phyloP scores from a whole-genome alignment of 2,888 invertebrate genomes.

The Chesias legatella region DNA sequence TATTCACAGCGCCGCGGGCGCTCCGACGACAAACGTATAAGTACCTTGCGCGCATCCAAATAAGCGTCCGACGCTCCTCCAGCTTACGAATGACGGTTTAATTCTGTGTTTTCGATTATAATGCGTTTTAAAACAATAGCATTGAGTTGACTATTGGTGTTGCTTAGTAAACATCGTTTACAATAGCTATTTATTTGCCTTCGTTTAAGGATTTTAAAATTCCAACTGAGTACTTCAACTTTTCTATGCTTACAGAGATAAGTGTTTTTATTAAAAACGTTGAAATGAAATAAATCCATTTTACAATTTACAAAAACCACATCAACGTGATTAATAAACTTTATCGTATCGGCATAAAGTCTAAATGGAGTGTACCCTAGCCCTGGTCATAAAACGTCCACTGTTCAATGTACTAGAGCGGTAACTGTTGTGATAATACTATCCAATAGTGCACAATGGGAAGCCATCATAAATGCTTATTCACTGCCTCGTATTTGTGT shows the following conservation, averaged over 20 bases:
- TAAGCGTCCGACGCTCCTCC: conserved; percentile 50
- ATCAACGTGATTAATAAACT: conserved; percentile 13
- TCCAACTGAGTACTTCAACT: conserved; percentile 16
- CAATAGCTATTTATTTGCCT: conserved; percentile 20
- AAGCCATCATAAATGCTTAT: conserved; percentile 32
- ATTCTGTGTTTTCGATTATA: conserved; percentile 53
- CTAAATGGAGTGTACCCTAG: conserved; percentile 4
- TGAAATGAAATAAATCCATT: conserved; percentile 16
- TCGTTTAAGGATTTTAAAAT: conserved; percentile 22
- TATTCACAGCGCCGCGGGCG: conserved; percentile 52
- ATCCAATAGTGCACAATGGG: conserved; percentile 18
- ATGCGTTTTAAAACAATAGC: conserved; percentile 56
- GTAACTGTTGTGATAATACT: conserved; percentile 16
- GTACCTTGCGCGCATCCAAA: conserved; percentile 65
- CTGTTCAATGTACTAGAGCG: conserved; percentile 13
- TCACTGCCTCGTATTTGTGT: conserved; percentile 47
- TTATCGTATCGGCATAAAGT: conserved; percentile 14
- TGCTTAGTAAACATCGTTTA: conserved; percentile 22
- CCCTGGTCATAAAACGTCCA: conserved; percentile 13
- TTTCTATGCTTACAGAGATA: conserved; percentile 17
- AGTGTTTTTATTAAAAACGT: conserved; percentile 15
- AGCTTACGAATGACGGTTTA: conserved; percentile 68
- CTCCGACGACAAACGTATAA: conserved; percentile 41
- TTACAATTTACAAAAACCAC: conserved; percentile 8
- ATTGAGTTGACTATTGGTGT: conserved; percentile 23